These are phyloP conservation scores for Calephelis perditalis DNA, from an alignment of 2,888 invertebrate genomes.

Conservation along the genomic window DNA sequence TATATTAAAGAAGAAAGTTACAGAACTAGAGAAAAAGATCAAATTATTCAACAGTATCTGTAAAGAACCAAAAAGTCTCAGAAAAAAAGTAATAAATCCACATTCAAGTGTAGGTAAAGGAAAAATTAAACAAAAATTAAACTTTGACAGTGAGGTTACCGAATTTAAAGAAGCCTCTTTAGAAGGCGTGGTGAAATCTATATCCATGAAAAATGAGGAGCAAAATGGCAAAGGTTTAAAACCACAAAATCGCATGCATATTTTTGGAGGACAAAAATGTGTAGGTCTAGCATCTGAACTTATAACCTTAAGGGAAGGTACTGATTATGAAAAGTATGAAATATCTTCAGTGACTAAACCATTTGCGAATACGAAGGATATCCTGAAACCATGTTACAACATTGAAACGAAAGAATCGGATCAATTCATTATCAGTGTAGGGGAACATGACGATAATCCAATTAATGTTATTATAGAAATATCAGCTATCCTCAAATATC, in stretches of 20 bases:
- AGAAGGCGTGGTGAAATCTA: not conserved
- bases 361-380: conserved; percentile 13
- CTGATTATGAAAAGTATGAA: conserved; percentile 12
- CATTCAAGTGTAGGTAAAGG: not conserved
- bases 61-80: not conserved
- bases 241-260: conserved; percentile 3
- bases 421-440: conserved; percentile 16
- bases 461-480: conserved; percentile 6
- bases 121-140: not conserved
- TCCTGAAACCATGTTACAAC: conserved; percentile 11
- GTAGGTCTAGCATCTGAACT: conserved; percentile 16
- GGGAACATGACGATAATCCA: conserved; percentile 18
- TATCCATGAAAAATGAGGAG: not conserved
- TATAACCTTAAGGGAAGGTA: not conserved
- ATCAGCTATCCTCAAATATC: not conserved
- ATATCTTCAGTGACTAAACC: conserved; percentile 15
- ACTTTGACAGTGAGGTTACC: not conserved
- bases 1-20: not conserved
- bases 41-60: conserved; percentile 3
- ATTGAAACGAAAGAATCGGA: conserved; percentile 4
- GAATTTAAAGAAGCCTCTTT: not conserved
- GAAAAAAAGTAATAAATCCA: not conserved
- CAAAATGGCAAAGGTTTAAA: not conserved
- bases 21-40: conserved; percentile 7
- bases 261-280: conserved; percentile 18